Percentiles rank a stretch among this genome's conserved stretches.
Conservation (phyloP, 2,797 vertebrate species). For the Pogonophryne albipinna region DNA sequence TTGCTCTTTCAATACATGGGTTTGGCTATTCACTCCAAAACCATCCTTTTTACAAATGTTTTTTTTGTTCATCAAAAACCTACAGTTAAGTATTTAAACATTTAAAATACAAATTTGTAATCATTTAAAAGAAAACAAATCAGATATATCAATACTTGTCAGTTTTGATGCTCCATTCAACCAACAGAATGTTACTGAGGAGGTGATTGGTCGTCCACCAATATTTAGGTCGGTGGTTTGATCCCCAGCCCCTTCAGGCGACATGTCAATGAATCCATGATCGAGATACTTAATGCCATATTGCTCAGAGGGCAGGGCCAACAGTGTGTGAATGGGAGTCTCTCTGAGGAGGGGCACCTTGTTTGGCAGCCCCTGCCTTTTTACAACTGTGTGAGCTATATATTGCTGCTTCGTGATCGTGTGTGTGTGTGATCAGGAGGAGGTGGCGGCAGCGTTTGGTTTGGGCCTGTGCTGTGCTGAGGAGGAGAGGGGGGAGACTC, state of each 20-base stretch:
- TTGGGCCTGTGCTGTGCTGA: conserved; percentile 79
- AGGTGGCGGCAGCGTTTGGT: conserved; percentile 71
- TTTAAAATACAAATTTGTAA: neutral
- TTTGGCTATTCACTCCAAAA: neutral
- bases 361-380: too few species aligned
- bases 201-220: too few species aligned
- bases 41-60: neutral
- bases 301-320: too few species aligned
- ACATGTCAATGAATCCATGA: too few species aligned
- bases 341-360: too few species aligned
- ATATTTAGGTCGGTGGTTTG: too few species aligned
- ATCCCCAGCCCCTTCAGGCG: too few species aligned
- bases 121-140: too few species aligned
- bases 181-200: neutral
- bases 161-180: neutral
- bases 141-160: neutral
- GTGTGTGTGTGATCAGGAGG: conserved; percentile 67
- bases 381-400: too few species aligned
- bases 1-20: neutral
- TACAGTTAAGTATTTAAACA: neutral
- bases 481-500: conserved; percentile 90
- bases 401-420: neutral
- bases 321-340: too few species aligned
- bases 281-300: too few species aligned
- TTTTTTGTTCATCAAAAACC: neutral